A percentile compares a stretch with the other conserved stretches of the same genome.
phyloP scores from a whole-genome alignment of 2,888 invertebrate genomes.

The Ligdia adustata region DNA sequence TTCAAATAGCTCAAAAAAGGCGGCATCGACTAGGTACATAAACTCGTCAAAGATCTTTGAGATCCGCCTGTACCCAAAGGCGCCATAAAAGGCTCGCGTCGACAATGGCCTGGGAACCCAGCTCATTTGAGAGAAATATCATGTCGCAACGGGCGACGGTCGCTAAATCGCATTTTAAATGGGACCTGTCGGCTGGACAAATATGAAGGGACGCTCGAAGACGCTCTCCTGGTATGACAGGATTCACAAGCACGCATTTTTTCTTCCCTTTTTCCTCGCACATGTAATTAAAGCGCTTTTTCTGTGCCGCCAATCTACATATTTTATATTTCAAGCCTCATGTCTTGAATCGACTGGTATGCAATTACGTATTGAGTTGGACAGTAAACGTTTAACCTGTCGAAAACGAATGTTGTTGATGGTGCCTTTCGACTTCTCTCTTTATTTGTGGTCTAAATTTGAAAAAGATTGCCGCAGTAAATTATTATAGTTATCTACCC shows the following conservation, averaged over 20 bases:
- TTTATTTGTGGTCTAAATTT: conserved; percentile 12
- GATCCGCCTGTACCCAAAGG: conserved; percentile 63
- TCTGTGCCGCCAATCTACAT: conserved; percentile 31
- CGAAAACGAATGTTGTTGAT: conserved; percentile 18
- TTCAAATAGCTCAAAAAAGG: conserved; percentile 5
- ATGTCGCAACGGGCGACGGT: conserved; percentile 60
- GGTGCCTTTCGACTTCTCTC: conserved; percentile 8
- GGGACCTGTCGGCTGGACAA: conserved; percentile 54
- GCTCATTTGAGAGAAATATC: conserved; percentile 82
- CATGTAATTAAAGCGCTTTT: conserved; percentile 29
- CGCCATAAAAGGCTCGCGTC: conserved; percentile 74
- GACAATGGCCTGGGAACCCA: conserved; percentile 81
- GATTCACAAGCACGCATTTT: conserved; percentile 19
- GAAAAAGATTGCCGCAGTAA: conserved; percentile 10
- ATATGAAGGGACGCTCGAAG: conserved; percentile 45
- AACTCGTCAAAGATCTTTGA: conserved; percentile 42
- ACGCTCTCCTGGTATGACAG: conserved; percentile 27
- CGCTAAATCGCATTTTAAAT: conserved; percentile 77
- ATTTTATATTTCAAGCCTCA: not conserved
- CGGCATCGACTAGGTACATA: conserved; percentile 1
- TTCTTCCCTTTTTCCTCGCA: conserved; percentile 30
- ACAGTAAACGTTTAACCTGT: conserved; percentile 15
- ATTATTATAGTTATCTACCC: not conserved
- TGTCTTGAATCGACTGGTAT: conserved; percentile 11
- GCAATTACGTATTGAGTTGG: conserved; percentile 19